Evolutionary conservation across 2,888 invertebrate genomes (phyloP).

Genomic region (Tachystola acroxantha): DNA sequence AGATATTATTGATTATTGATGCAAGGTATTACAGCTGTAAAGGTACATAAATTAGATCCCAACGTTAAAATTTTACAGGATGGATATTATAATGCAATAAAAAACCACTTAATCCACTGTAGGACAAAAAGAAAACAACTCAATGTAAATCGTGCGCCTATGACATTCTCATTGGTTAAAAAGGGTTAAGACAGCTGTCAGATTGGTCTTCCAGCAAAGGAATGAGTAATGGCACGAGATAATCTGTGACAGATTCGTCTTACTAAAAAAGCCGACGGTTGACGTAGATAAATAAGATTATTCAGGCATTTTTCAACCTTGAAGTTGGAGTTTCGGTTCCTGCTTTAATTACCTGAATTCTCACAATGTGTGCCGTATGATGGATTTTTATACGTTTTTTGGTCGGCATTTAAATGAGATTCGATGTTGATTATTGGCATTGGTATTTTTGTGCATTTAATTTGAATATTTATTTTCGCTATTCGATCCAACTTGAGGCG

Average conservation of each 20-base stretch:
- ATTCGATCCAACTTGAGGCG: background rate
- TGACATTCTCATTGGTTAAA: constrained; percentile 74
- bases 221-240: constrained; percentile 69
- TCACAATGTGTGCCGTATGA: constrained; percentile 63
- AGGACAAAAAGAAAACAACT: constrained; percentile 39
- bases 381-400: constrained; percentile 26
- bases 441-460: constrained; percentile 3
- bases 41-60: no score
- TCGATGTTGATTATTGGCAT: constrained; percentile 9
- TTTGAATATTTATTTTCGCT: background rate
- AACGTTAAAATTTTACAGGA: background rate
- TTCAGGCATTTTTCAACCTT: constrained; percentile 63
- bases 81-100: constrained; percentile 51
- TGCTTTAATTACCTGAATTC: constrained; percentile 73
- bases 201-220: constrained; percentile 65
- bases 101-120: constrained; percentile 45
- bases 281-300: constrained; percentile 74
- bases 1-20: no score
- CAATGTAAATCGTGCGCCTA: constrained; percentile 64
- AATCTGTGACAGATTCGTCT: constrained; percentile 76
- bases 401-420: constrained; percentile 12
- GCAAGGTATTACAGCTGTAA: no score
- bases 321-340: constrained; percentile 47
- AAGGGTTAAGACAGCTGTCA: constrained; percentile 77
- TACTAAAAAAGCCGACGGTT: constrained; percentile 70